Base-by-base conservation (phyloP, 92 coral and sea anemone species). In the Hydrozoanthus gracilis region DNA sequence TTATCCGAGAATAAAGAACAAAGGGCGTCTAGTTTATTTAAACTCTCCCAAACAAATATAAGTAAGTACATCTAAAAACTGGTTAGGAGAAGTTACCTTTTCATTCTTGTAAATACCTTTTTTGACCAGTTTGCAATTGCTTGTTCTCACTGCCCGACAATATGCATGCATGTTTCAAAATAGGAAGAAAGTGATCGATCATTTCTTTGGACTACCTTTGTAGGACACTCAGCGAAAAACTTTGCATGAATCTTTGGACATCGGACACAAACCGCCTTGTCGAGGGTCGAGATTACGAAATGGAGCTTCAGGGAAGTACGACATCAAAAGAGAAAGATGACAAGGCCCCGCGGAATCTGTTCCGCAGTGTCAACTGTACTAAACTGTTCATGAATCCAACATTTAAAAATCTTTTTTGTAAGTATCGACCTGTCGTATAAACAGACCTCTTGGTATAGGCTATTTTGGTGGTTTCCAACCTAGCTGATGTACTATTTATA, bases 261-360 rank as follows among this genome's bases (percentile, higher is more conserved):
- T 65, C 71, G 15, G 71, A 65, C 9, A 65, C 17, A 15, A 65
- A 65, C 71, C 71, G 71, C 71, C 17, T 65, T 65, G 71, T 65
- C 71, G 71, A 65, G 5, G 71, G 71, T 65, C 71, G 71, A 65
- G 71, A 65, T 65, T 65, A 65, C 44, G 17, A 65, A 16, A 14
- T 65, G 71, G 4, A 65, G 17, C 7, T n/a, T 17, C 71, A 65
- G 39, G 71, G 71, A 17, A 65, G 7, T 0, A 65, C 71, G 27
- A 65, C 71, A 65, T 65, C 44, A 65, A 65, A 65, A 65, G 44
- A 65, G 71, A 65, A 65, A 65, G 71, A 15, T 16, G 71, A 65
- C 71, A 65, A 65, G 71, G 71, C 71, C 15, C 71, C 71, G 17
- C 15, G 39, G 7, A 65, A n/a, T n/a, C 17, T 65, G 71, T 65